Conservation (phyloP, 2,797 vertebrate genomes). For the Enoplosus armatus region DNA sequence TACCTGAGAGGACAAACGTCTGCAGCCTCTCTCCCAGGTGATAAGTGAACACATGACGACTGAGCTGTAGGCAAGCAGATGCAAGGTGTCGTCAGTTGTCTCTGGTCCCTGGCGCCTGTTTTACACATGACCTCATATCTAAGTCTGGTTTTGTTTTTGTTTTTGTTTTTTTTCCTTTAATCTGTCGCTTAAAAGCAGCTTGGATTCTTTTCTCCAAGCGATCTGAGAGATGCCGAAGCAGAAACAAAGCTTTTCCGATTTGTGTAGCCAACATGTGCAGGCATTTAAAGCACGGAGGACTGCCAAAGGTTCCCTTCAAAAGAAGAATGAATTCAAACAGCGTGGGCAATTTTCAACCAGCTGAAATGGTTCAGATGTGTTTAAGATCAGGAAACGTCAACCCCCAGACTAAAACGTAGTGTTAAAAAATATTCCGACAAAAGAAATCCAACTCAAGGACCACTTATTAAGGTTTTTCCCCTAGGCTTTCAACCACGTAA, state of each 20-base stretch:
- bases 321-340: background rate
- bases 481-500: background rate
- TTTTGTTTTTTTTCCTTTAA: no score
- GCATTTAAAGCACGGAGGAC: constrained; percentile 29
- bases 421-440: no score
- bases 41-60: constrained; percentile 39
- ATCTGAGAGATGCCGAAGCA: constrained; percentile 28
- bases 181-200: constrained; percentile 20
- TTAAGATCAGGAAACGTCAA: background rate
- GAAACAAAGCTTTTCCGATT: constrained; percentile 23
- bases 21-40: constrained; percentile 28
- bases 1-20: constrained; percentile 28
- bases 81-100: no score
- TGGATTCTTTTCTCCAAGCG: constrained; percentile 23
- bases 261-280: constrained; percentile 35
- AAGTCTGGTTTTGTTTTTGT: no score
- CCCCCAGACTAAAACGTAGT: background rate
- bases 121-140: constrained; percentile 33
- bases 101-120: background rate
- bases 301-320: constrained; percentile 25
- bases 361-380: background rate
- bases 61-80: constrained; percentile 12
- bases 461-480: background rate
- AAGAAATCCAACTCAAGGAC: background rate
- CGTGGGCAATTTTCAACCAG: background rate